Percentiles rank a stretch among this genome's conserved stretches.
Conservation (phyloP, 2,888 invertebrate genomes). For the Callyntrura guangdongensis region DNA sequence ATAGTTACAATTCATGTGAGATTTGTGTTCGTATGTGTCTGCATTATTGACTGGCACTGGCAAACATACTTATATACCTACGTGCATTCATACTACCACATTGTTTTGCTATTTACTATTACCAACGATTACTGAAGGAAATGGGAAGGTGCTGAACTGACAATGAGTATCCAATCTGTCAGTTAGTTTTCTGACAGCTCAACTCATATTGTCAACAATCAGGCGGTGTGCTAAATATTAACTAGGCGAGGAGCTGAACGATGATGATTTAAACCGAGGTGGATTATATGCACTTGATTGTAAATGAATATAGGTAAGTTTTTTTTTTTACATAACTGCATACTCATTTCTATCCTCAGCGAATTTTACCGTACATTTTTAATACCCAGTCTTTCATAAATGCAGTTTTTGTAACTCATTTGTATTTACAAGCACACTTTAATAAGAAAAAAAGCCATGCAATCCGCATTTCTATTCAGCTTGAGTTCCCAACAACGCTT, state of each 20-base stretch:
- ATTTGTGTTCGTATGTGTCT: no score
- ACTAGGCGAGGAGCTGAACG: neutral
- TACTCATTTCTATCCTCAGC: neutral
- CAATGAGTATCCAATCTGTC: conserved; percentile 66
- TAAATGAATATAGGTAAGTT: neutral
- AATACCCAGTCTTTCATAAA: conserved; percentile 15
- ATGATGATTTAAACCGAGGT: neutral
- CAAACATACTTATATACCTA: neutral
- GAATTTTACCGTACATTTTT: neutral
- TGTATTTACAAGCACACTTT: conserved; percentile 1
- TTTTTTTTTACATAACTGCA: neutral
- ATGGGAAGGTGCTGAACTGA: conserved; percentile 50
- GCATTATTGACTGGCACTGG: no score
- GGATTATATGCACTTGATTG: neutral
- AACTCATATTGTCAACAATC: conserved; percentile 54
- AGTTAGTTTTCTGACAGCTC: conserved; percentile 60
- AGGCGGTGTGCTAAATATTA: conserved; percentile 55
- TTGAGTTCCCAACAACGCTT: neutral
- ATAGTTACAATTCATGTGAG: no score
- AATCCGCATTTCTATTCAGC: neutral
- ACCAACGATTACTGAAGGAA: neutral
- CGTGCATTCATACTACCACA: neutral
- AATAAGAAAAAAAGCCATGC: neutral
- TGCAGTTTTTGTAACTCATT: neutral
- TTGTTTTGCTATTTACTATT: neutral